These are phyloP conservation scores for Carpatolechia fugitivella DNA, from an alignment of 2,888 invertebrate genomes.

Conservation along the genomic window DNA sequence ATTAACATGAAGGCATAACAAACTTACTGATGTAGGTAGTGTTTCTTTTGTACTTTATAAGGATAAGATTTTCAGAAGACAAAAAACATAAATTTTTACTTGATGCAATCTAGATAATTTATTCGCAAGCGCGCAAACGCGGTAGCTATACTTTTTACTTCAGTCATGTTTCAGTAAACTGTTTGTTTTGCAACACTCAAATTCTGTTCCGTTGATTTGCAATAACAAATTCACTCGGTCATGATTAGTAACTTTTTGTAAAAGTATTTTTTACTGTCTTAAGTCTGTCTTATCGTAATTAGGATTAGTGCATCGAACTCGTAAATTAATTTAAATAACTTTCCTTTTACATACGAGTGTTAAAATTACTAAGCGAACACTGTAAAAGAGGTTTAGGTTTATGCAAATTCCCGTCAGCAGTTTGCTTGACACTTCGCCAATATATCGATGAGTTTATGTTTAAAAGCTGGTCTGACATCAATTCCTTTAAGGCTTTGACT, in stretches of 20 bases:
- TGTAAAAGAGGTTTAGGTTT: neutral
- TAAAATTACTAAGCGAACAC: neutral
- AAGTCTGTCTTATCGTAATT: no score
- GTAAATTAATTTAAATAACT: no score
- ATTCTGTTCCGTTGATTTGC: neutral
- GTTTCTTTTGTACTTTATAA: no score
- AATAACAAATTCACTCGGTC: neutral
- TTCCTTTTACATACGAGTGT: no score
- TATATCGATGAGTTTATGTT: slow-evolving; percentile 42
- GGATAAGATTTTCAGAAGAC: no score
- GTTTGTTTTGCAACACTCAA: neutral
- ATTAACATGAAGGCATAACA: no score
- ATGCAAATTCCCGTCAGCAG: neutral
- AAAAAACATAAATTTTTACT: no score
- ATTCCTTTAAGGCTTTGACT: slow-evolving; percentile 33
- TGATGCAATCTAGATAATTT: no score
- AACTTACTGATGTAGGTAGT: no score
- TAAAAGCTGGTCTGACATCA: slow-evolving; percentile 47
- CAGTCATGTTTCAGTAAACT: neutral
- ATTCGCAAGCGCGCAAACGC: no score
- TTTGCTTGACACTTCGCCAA: slow-evolving; percentile 34
- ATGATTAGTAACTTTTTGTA: neutral
- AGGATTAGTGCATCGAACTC: no score
- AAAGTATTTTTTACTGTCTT: no score
- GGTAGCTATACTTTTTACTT: neutral